A percentile compares a stretch with the other conserved stretches of the same genome.
phyloP scores from a whole-genome alignment of 1,140 invertebrate genomes.

The Chelonus insularis region DNA sequence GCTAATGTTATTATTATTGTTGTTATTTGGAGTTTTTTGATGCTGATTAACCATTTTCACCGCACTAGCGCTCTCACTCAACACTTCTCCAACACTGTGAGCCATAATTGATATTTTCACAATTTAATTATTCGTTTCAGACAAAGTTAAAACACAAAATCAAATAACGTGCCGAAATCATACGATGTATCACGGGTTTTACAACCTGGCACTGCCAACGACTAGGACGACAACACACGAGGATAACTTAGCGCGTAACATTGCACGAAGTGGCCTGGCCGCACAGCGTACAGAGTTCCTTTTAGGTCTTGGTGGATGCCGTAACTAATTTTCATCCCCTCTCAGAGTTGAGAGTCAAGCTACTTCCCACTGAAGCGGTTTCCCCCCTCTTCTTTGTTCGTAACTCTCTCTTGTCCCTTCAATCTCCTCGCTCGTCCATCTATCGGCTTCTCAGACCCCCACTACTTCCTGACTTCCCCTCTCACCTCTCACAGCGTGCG shows the following conservation, averaged over 20 bases:
- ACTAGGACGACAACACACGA: slow-evolving; percentile 38
- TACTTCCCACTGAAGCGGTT: slow-evolving; percentile 47
- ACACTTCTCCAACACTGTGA: slow-evolving; percentile 61
- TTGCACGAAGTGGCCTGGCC: slow-evolving; percentile 52
- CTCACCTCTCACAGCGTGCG: background rate
- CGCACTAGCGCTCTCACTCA: slow-evolving; percentile 45
- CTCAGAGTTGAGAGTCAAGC: slow-evolving; percentile 32
- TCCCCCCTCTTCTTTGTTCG: slow-evolving; percentile 32
- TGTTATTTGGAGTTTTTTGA: slow-evolving; percentile 55
- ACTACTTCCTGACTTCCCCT: background rate
- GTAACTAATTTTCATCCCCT: slow-evolving; percentile 58
- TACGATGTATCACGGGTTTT: background rate
- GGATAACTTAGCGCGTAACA: slow-evolving; percentile 53
- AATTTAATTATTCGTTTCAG: slow-evolving; percentile 3
- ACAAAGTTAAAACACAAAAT: background rate
- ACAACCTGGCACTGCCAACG: slow-evolving; percentile 7
- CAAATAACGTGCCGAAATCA: background rate
- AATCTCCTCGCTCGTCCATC: slow-evolving; percentile 9
- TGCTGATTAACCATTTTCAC: slow-evolving; percentile 57
- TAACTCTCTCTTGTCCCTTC: slow-evolving; percentile 26
- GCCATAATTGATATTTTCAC: slow-evolving; percentile 57
- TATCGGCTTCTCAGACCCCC: slow-evolving; percentile 8
- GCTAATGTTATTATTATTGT: slow-evolving; percentile 5
- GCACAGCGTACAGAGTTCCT: slow-evolving; percentile 53
- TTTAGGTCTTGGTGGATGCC: slow-evolving; percentile 56